Evolutionary conservation across 2,888 invertebrate species (phyloP).

Genomic region (Elysia crispata): DNA sequence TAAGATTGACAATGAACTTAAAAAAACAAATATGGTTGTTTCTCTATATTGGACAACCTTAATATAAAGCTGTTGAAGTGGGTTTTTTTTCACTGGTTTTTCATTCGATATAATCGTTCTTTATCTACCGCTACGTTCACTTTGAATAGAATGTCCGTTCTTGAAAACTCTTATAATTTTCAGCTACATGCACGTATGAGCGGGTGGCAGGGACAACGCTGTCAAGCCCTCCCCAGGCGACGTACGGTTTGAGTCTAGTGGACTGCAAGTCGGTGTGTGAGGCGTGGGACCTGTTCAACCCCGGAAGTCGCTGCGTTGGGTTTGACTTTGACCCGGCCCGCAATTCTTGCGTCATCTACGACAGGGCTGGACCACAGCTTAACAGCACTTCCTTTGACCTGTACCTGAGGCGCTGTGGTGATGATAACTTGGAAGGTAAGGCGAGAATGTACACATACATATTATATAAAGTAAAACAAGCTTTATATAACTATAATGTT

Average conservation of each 20-base stretch:
- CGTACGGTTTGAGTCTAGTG: background rate
- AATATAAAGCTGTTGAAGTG: too few species aligned
- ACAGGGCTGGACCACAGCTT: background rate
- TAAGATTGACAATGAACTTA: too few species aligned
- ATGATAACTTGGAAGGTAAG: constrained; percentile 42
- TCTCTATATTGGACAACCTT: too few species aligned
- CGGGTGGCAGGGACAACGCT: background rate
- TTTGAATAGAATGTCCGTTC: background rate
- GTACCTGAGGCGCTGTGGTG: constrained; percentile 36
- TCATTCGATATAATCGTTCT: too few species aligned
- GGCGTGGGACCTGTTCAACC: background rate
- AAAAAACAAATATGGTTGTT: too few species aligned
- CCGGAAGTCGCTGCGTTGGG: constrained; percentile 44
- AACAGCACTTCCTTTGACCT: constrained; percentile 32
- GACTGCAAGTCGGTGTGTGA: constrained; percentile 1
- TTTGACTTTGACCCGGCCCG: constrained; percentile 36
- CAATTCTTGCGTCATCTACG: constrained; percentile 36
- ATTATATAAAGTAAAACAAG: too few species aligned
- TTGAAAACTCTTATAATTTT: background rate
- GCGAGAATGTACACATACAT: too few species aligned
- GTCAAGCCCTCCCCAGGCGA: background rate
- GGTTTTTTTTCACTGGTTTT: too few species aligned
- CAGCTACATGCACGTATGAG: constrained; percentile 13
- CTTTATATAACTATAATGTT: too few species aligned
- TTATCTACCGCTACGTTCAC: too few species aligned